Conservation (phyloP, 2,113 vertebrate species). For the Gymnorhina tibicen region DNA sequence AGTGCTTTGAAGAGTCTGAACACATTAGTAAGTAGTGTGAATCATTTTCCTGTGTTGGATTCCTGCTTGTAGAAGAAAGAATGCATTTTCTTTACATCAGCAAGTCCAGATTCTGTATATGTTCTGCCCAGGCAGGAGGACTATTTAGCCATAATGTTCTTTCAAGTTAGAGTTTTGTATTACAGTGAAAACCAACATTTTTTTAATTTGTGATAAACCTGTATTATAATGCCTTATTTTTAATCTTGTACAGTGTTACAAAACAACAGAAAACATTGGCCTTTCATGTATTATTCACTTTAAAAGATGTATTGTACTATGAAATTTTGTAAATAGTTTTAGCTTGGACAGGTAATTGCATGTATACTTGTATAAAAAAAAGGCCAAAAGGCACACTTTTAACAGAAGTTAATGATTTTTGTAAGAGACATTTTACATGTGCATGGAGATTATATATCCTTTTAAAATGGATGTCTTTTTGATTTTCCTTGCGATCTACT, state of each 20-base stretch:
- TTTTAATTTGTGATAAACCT: constrained; percentile 78
- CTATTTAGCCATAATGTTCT: constrained; percentile 67
- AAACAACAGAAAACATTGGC: constrained; percentile 75
- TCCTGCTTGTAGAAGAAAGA: constrained; percentile 13
- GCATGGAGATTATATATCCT: constrained; percentile 50
- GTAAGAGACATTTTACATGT: constrained; percentile 71
- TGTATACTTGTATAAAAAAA: constrained; percentile 77
- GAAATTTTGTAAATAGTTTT: constrained; percentile 85
- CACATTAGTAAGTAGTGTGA: not conserved
- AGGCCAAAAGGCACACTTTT: constrained; percentile 65
- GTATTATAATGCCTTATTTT: constrained; percentile 91
- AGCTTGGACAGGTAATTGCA: constrained; percentile 76
- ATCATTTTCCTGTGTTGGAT: not conserved
- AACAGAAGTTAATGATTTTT: constrained; percentile 76
- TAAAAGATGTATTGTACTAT: constrained; percentile 82
- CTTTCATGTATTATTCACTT: constrained; percentile 85
- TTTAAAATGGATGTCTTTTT: constrained; percentile 46
- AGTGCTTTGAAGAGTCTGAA: not conserved
- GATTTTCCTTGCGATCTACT: constrained; percentile 46
- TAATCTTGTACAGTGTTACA: constrained; percentile 83
- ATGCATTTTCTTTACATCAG: constrained; percentile 40
- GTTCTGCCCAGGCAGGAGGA: constrained; percentile 42
- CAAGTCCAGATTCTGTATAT: constrained; percentile 39
- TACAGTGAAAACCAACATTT: constrained; percentile 57
- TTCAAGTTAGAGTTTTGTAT: constrained; percentile 67